Evolutionary conservation across 2,797 vertebrate species (phyloP).

Genomic region (Sparidentex hasta): DNA sequence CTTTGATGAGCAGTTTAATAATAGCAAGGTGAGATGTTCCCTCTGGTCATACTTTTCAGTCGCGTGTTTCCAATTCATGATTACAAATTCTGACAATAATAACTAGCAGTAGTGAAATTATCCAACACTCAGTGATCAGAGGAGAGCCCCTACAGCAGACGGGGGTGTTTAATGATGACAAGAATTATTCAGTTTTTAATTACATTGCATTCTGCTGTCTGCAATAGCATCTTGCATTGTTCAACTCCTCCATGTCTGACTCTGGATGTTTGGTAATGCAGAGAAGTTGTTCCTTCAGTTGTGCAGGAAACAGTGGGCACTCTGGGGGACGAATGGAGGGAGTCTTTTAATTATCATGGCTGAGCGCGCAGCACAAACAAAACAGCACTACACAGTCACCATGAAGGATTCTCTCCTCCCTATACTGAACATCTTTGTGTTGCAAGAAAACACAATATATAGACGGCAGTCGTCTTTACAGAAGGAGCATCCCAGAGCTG

Average conservation of each 20-base stretch:
- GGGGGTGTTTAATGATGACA: background rate
- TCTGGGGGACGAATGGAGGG: conserved; percentile 30
- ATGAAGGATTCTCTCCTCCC: conserved; percentile 30
- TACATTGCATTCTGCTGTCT: conserved; percentile 30
- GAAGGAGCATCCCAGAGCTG: background rate
- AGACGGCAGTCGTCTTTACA: too few species aligned
- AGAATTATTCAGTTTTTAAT: conserved; percentile 40
- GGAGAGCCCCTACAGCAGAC: background rate
- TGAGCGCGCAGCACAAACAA: conserved; percentile 63
- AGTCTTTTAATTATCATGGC: conserved; percentile 71
- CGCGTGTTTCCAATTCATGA: background rate
- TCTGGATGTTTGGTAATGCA: conserved; percentile 22
- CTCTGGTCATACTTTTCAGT: conserved; percentile 10
- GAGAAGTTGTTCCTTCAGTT: conserved; percentile 31
- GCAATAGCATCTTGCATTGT: background rate
- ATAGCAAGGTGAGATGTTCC: background rate
- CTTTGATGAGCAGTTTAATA: conserved; percentile 21
- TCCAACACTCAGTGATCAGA: conserved; percentile 10
- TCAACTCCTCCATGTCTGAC: background rate
- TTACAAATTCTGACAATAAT: conserved; percentile 19
- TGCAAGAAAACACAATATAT: too few species aligned
- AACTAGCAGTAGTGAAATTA: conserved; percentile 30
- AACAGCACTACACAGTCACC: conserved; percentile 37
- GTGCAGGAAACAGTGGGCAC: conserved; percentile 45
- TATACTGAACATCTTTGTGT: conserved; percentile 10